Conservation (phyloP, 2,888 invertebrate species). For the Julus scanicus region DNA sequence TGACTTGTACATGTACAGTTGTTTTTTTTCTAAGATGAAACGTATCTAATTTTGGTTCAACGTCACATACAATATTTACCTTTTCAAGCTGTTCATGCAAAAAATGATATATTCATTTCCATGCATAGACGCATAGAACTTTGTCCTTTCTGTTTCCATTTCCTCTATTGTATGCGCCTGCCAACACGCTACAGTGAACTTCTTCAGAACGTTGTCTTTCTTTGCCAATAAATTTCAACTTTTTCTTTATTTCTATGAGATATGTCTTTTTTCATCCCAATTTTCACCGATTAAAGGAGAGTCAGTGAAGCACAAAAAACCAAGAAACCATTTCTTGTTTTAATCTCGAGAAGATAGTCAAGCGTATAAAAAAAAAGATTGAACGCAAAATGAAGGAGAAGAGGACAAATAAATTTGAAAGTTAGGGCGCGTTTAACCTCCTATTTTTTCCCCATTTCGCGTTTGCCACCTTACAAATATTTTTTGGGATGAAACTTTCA, state of each 20-base stretch:
- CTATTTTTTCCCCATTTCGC: neutral
- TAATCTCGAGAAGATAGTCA: slow-evolving; percentile 33
- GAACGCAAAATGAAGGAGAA: slow-evolving; percentile 19
- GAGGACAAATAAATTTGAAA: slow-evolving; percentile 28
- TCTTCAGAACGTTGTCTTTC: slow-evolving; percentile 15
- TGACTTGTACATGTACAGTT: too few relatives aligned
- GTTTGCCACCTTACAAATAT: neutral
- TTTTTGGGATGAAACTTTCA: slow-evolving; percentile 17
- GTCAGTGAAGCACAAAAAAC: slow-evolving; percentile 17
- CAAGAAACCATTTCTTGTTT: slow-evolving; percentile 33
- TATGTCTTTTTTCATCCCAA: slow-evolving; percentile 27
- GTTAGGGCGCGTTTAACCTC: slow-evolving; percentile 7
- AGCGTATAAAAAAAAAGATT: slow-evolving; percentile 33
- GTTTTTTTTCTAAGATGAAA: too few relatives aligned
- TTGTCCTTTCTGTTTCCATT: slow-evolving; percentile 5
- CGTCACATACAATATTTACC: too few relatives aligned
- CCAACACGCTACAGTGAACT: neutral
- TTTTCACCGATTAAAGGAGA: slow-evolving; percentile 17
- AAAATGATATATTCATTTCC: neutral
- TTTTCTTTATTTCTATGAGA: slow-evolving; percentile 33
- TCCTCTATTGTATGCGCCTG: neutral
- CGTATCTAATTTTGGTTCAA: too few relatives aligned
- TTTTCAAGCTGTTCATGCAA: too few relatives aligned
- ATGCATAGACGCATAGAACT: neutral
- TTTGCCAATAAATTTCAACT: slow-evolving; percentile 33